Conservation (phyloP, 2,888 invertebrate genomes). For the Polyommatus icarus region DNA sequence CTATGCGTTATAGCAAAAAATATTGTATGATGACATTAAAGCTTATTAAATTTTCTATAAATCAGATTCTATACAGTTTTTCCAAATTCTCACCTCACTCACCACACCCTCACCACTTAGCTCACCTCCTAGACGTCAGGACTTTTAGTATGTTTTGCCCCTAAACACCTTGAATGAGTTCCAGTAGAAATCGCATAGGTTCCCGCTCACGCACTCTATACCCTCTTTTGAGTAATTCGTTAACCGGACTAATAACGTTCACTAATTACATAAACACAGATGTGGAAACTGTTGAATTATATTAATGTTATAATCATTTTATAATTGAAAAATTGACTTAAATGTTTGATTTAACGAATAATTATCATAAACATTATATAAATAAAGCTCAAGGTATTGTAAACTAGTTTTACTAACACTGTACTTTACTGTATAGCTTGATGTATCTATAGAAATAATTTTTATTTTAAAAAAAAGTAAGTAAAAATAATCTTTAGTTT, state of each 20-base stretch:
- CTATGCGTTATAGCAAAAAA: too few relatives aligned
- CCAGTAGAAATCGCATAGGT: too few relatives aligned
- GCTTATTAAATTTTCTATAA: too few relatives aligned
- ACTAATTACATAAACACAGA: conserved; percentile 54
- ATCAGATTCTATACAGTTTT: too few relatives aligned
- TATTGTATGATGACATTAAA: too few relatives aligned
- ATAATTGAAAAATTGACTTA: conserved; percentile 23
- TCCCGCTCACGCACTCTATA: not conserved
- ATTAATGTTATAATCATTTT: conserved; percentile 15
- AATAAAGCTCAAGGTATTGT: conserved; percentile 26
- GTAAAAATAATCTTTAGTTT: conserved; percentile 32
- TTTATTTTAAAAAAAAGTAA: conserved; percentile 21
- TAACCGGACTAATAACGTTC: conserved; percentile 47
- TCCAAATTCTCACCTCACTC: too few relatives aligned
- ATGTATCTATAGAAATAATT: conserved; percentile 19
- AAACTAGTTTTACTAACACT: conserved; percentile 14
- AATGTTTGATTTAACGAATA: not conserved
- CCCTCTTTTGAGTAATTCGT: not conserved
- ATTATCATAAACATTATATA: conserved; percentile 13
- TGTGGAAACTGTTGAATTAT: conserved; percentile 49
- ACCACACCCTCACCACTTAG: too few relatives aligned
- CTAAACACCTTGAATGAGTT: too few relatives aligned
- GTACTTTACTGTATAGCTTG: conserved; percentile 11
- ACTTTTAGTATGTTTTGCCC: too few relatives aligned
- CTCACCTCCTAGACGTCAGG: too few relatives aligned